Base-by-base conservation (phyloP, 2,888 invertebrate genomes). In the Megalurothrips usitatus region DNA sequence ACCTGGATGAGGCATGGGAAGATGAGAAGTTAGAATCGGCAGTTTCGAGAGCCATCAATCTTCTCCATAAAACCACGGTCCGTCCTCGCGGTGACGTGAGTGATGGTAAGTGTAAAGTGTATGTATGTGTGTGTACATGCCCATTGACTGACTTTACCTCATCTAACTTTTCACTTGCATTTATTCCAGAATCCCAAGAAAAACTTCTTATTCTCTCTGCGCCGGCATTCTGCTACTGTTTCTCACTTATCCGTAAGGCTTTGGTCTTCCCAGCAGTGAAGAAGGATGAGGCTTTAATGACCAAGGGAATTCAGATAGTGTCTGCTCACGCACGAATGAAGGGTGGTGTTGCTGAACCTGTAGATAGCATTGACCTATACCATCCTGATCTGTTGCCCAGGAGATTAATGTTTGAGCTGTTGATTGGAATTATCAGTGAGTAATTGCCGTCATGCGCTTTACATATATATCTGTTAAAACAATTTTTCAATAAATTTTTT, bases 381-480 rank as follows among this genome's bases (percentile, higher is more conserved):
- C 92, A 94, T 87, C 96, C 97, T 0, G 89, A 91, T 82, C 91
- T 94, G 84, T 89, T 97, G 86, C 97, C 97, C 8, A 90, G 94
- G 63, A 90, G 92, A 85, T 93, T 94, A 86, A 94, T 98, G 90
- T 92, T 96, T 85, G 90, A 92, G 79, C 88, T 96, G 81, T 89
- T 97, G 68, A 90, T 96, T 82, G 91, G 94, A 84, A 89, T 96
- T 43, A 94, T 96, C 84, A 91, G 92, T 90, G 86, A 89, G 90
- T 86, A 80, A 43, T 80, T 80, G 34, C 79, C 49, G 8, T 81
- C 63, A 17, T 80, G 68, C 17, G 14, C 19, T 68, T 78, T 82
- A 78, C 34, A 12, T 48, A 43, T 80, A 19, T 81, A 48, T 68
- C 80, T 43, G 17, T 48, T 52, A 48, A 79, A 6, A n/a, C 19